Evolutionary conservation across 2,113 vertebrate genomes (phyloP).

Genomic region (Apodemus speciosus): DNA sequence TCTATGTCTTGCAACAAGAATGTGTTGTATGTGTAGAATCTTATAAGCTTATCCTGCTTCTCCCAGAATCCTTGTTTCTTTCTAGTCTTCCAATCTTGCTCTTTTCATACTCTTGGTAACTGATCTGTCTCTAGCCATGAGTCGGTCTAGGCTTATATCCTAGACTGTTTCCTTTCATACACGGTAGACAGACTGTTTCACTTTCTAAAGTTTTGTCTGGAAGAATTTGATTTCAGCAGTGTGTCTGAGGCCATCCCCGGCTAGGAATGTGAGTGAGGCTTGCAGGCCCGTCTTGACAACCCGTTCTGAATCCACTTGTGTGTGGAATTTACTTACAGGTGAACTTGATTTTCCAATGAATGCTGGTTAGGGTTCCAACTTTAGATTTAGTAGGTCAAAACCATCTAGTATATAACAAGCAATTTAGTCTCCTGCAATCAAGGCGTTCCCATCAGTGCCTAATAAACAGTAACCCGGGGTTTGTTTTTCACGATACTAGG

Average conservation of each 20-base stretch:
- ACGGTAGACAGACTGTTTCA: no score
- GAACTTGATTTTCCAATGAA: neutral
- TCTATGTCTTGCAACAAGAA: neutral
- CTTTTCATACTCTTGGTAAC: neutral
- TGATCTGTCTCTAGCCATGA: neutral
- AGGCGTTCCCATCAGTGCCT: neutral
- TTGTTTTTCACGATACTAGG: neutral
- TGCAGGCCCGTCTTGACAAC: no score
- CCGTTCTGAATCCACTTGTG: neutral
- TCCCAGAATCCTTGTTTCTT: constrained; percentile 7
- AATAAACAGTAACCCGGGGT: neutral
- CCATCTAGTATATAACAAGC: neutral
- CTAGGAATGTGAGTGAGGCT: neutral
- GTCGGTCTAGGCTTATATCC: neutral
- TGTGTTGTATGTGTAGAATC: neutral
- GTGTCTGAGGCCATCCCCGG: neutral
- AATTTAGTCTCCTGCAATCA: neutral
- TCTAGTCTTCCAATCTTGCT: neutral
- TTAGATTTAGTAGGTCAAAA: neutral
- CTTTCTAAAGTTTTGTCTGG: neutral
- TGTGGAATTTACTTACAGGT: neutral
- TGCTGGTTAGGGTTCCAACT: neutral
- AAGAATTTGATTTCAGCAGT: neutral
- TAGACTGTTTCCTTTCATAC: neutral
- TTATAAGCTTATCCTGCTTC: neutral